A percentile compares a stretch with the other conserved stretches of the same genome.
Evolutionary conservation across 2,888 invertebrate genomes (phyloP).

Genomic region (Calameuta idolon): DNA sequence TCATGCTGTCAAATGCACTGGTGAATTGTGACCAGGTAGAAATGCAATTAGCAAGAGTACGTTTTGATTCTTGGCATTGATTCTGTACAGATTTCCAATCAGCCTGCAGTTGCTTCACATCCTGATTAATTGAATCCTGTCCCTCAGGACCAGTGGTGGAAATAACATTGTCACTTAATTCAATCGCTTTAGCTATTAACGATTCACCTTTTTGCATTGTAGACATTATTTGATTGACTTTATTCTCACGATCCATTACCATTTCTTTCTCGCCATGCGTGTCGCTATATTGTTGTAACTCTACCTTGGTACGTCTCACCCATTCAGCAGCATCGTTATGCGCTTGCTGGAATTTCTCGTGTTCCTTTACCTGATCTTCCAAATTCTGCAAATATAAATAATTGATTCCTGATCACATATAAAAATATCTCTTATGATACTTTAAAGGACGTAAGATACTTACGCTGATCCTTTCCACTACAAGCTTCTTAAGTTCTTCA

Average conservation of each 20-base stretch:
- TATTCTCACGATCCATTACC: slow-evolving; percentile 81
- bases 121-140: slow-evolving; percentile 83
- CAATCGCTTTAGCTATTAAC: slow-evolving; percentile 79
- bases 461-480: slow-evolving; percentile 75
- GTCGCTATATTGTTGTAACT: slow-evolving; percentile 86
- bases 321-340: slow-evolving; percentile 87
- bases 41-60: slow-evolving; percentile 80
- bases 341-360: slow-evolving; percentile 87
- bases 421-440: slow-evolving; percentile 18
- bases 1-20: slow-evolving; percentile 78
- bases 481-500: slow-evolving; percentile 75
- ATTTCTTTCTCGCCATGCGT: slow-evolving; percentile 88
- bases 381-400: slow-evolving; percentile 69
- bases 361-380: slow-evolving; percentile 86
- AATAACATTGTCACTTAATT: slow-evolving; percentile 80
- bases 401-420: neutral
- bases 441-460: slow-evolving; percentile 53
- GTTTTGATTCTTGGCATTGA: slow-evolving; percentile 82
- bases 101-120: slow-evolving; percentile 81
- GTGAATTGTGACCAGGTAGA: slow-evolving; percentile 86
- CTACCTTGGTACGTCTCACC: slow-evolving; percentile 83
- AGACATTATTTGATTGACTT: slow-evolving; percentile 77
- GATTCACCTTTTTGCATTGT: slow-evolving; percentile 80
- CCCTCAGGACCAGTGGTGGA: slow-evolving; percentile 86
- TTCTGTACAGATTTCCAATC: slow-evolving; percentile 87